phyloP scores from a whole-genome alignment of 1,140 invertebrate species.

The Caenorhabditis inopinata region DNA sequence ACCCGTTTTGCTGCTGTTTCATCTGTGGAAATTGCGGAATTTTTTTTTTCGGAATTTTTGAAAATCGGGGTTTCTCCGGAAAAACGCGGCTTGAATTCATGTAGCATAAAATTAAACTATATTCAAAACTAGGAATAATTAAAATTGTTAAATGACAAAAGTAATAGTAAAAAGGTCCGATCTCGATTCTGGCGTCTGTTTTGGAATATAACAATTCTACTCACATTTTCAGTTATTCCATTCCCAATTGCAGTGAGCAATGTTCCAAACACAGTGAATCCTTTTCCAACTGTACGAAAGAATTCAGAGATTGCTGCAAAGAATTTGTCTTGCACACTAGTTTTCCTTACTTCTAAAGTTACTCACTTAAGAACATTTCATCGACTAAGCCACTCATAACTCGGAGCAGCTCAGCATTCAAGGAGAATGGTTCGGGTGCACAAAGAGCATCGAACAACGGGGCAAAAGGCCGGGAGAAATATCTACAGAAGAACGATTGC shows the following conservation, averaged over 20 bases:
- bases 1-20: no score
- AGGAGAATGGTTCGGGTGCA: background rate
- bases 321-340: background rate
- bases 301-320: conserved; percentile 2
- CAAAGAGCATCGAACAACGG: background rate
- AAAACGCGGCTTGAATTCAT: no score
- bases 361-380: background rate
- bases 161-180: no score
- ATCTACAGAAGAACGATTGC: conserved; percentile 18
- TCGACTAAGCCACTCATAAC: background rate
- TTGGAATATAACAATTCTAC: background rate
- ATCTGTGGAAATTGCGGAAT: no score
- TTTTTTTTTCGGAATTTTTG: no score
- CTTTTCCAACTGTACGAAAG: background rate
- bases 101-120: no score
- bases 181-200: no score
- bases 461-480: background rate
- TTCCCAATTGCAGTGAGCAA: background rate
- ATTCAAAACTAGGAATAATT: no score
- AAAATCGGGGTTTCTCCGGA: no score
- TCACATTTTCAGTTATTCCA: background rate
- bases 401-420: background rate
- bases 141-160: no score
- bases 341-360: background rate
- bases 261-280: conserved; percentile 2